Conservation (phyloP, 2,797 vertebrate species). For the Myotis pilosus region DNA sequence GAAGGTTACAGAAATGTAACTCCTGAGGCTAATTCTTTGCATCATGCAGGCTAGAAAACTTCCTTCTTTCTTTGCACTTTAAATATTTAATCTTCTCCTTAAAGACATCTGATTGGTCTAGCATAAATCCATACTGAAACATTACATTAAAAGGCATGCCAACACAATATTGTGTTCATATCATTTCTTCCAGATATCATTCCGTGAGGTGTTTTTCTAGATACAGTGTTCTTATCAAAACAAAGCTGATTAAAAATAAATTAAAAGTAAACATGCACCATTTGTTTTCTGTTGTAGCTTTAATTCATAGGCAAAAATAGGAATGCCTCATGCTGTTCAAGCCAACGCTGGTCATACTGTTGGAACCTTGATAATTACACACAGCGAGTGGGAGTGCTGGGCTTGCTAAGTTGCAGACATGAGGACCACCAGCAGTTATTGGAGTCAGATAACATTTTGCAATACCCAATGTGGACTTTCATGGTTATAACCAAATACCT, state of each 20-base stretch:
- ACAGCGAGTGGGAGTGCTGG: background rate
- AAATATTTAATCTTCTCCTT: slow-evolving; percentile 53
- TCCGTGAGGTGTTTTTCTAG: slow-evolving; percentile 75
- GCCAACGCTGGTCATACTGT: background rate
- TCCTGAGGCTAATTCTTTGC: background rate
- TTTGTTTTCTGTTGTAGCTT: slow-evolving; percentile 75
- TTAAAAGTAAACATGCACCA: slow-evolving; percentile 81
- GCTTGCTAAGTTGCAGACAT: slow-evolving; percentile 16
- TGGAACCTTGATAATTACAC: slow-evolving; percentile 34
- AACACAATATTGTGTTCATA: slow-evolving; percentile 55
- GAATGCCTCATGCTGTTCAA: slow-evolving; percentile 65
- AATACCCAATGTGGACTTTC: slow-evolving; percentile 1
- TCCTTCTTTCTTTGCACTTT: slow-evolving; percentile 48
- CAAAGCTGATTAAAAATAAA: slow-evolving; percentile 84
- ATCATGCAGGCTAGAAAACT: background rate
- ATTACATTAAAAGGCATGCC: slow-evolving; percentile 57
- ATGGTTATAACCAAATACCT: slow-evolving; percentile 27
- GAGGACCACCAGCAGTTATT: slow-evolving; percentile 39
- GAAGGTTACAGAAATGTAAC: slow-evolving; percentile 13
- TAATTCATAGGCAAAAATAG: slow-evolving; percentile 70
- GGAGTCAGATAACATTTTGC: slow-evolving; percentile 53
- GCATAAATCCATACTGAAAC: slow-evolving; percentile 54
- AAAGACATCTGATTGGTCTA: background rate
- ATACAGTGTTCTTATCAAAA: slow-evolving; percentile 86
- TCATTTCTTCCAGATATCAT: slow-evolving; percentile 74